Base-by-base conservation (phyloP, 2,797 vertebrate genomes). In the Enteromius anoplus region DNA sequence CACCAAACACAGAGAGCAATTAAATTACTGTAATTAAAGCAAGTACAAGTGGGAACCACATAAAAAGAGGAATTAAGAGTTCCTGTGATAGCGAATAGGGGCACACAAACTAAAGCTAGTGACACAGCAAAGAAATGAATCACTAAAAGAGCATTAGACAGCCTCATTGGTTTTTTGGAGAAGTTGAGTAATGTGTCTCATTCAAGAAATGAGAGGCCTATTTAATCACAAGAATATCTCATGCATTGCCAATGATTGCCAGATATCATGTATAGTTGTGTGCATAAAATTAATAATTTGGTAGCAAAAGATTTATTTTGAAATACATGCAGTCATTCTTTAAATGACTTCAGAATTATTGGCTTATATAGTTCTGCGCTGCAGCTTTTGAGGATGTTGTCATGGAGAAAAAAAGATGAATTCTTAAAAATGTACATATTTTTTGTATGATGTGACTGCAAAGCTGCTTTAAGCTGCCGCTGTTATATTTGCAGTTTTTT, bases 11-110 rank as follows among this genome's bases (percentile, higher is more conserved):
- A 82, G 82, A 80, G 85, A 79, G 81, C 80, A 68, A 89, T 88
- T 87, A 85, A 85, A 79, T 86, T 77, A 86, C 80, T 64, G 55
- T 84, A 81, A 89, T 90, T 86, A 90, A 88, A 83, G 77, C 80
- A 65, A 26, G 81, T 81, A 70, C 81, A 75, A 84, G 73, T 73
- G 85, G 84, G 78, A 84, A 47, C 37, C 58, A 78, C 81, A 86
- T 88, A 78, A 90, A 86, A 87, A 55, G 69, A 84, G 82, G 80
- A 80, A 75, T 84, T 80, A 65, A 60, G 78, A 81, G 80, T 84
- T 80, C 49, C 19, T 75, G 82, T 84, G 64, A 86, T 51, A n/a
- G 40, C 15, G 29, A 88, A 89, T 62, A 40, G 40, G 72, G 83
- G 78, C 65, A 75, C 15, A 45, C 45, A 72, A 40, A 82, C 78